These are phyloP conservation scores for Hemaris fuciformis DNA, from an alignment of 2,888 invertebrate genomes.

Conservation along the genomic window DNA sequence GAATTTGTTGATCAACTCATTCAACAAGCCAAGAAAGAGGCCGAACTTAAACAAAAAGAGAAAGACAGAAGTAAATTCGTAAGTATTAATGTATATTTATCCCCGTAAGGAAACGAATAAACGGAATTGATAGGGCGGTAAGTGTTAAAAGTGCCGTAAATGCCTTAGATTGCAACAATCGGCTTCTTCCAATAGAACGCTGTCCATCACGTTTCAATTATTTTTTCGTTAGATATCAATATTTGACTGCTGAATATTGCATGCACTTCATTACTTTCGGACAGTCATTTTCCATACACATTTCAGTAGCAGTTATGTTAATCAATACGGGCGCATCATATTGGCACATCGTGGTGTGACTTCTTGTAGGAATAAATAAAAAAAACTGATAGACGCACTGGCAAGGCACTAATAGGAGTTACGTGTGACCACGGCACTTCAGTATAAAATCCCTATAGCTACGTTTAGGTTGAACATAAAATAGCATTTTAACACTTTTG, in stretches of 20 bases:
- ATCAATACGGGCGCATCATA: constrained; percentile 26
- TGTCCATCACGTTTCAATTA: constrained; percentile 34
- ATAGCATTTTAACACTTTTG: no score
- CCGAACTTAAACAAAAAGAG: constrained; percentile 79
- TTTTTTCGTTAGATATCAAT: constrained; percentile 28
- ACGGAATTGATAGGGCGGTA: constrained; percentile 76
- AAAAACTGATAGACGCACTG: neutral
- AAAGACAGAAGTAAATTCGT: constrained; percentile 82
- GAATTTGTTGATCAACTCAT: constrained; percentile 83
- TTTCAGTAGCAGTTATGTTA: constrained; percentile 7
- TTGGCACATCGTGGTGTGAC: neutral
- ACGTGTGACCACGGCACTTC: neutral
- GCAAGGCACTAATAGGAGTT: neutral
- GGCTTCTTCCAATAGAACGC: constrained; percentile 66
- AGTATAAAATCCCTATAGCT: no score
- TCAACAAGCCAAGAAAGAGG: constrained; percentile 82
- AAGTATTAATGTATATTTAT: constrained; percentile 79
- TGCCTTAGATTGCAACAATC: constrained; percentile 62
- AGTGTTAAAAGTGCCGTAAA: constrained; percentile 66
- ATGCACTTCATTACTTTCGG: constrained; percentile 39
- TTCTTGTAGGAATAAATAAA: neutral
- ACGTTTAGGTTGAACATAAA: no score
- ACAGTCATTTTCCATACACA: constrained; percentile 2
- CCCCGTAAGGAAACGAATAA: constrained; percentile 62
- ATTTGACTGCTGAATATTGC: constrained; percentile 33